A percentile compares a stretch with the other conserved stretches of the same genome.
Evolutionary conservation across 2,888 invertebrate genomes (phyloP).

Genomic region (Mayetiola destructor): DNA sequence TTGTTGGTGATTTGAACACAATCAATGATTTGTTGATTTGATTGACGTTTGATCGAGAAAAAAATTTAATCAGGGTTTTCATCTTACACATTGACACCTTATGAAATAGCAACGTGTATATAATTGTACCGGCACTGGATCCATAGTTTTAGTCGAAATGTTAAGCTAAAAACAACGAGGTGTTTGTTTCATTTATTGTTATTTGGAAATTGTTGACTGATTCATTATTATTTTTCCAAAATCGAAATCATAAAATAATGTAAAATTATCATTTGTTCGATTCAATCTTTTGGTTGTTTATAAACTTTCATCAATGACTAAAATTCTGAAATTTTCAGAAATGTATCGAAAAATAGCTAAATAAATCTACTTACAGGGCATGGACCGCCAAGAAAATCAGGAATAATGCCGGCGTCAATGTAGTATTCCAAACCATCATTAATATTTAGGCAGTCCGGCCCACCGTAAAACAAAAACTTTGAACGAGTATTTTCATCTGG

Average conservation of each 20-base stretch:
- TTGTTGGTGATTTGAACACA: neutral
- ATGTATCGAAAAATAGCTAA: neutral
- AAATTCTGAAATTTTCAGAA: neutral
- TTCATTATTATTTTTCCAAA: too few relatives aligned
- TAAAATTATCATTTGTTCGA: neutral
- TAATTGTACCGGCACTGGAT: constrained; percentile 32
- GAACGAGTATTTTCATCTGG: constrained; percentile 81
- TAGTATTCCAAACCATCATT: constrained; percentile 72
- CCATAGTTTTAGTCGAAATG: constrained; percentile 29
- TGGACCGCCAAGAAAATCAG: constrained; percentile 78
- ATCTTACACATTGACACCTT: constrained; percentile 36
- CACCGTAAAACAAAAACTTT: constrained; percentile 84
- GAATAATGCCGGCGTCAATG: constrained; percentile 70
- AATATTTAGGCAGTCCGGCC: constrained; percentile 66
- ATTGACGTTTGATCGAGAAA: neutral
- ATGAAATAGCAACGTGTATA: constrained; percentile 34
- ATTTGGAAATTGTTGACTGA: neutral
- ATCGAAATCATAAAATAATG: too few relatives aligned
- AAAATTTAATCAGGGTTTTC: constrained; percentile 13
- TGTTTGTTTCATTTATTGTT: neutral
- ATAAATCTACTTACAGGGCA: constrained; percentile 50
- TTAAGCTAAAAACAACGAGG: constrained; percentile 19
- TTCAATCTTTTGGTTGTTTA: neutral
- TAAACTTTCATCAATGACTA: neutral
- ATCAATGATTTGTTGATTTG: neutral